Base-by-base conservation (phyloP, 92 coral and sea anemone genomes). In the Phenganax subtilis region DNA sequence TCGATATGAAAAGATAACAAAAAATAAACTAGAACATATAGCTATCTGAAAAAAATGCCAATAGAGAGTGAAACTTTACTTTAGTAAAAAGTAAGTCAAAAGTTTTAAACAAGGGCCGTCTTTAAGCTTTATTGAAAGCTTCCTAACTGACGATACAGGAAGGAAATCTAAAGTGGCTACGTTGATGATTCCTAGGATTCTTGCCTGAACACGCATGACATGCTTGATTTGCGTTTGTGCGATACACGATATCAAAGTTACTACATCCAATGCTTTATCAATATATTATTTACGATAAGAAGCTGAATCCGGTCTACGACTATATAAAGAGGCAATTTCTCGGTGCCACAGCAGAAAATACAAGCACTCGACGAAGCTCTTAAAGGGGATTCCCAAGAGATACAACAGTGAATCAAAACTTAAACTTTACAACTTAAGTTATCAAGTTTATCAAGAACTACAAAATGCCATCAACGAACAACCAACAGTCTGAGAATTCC, bases 361-460 rank as follows among this genome's bases (percentile, higher is more conserved):
- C 11, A 55, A n/a, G 11, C 74, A 79, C 74, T 63, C 62, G 37
- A 63, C 30, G 27, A 31, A 29, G 55, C 83, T 1, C 72, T 63
- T 51, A 44, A 79, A 79, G 74, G 74, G 74, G 83, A 79, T 79
- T 79, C 83, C 83, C n/a, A 37, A 68, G 47, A 68, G 73, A 68
- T 7, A 61, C 8, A 6, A 14, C 67, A 7, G 25, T 28, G 15
- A 61, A 59, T 59, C 16, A 10, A 14, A 59, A 61, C 0, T 55
- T 52, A 73, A 69, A 6, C 74, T 69, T 16, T 37, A 77, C 37
- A 58, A 28, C 59, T 8, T 57, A 2, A 37, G 47, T 37, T 37
- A 37, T 0, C 17, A 28, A 55, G 53, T 20, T 9, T 14, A 28
- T 9, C 27, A 59, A 77, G 55, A 16, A 0, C 10, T 8, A 27